Evolutionary conservation across 1,140 invertebrate species (phyloP).

Genomic region (Aricia agestis): DNA sequence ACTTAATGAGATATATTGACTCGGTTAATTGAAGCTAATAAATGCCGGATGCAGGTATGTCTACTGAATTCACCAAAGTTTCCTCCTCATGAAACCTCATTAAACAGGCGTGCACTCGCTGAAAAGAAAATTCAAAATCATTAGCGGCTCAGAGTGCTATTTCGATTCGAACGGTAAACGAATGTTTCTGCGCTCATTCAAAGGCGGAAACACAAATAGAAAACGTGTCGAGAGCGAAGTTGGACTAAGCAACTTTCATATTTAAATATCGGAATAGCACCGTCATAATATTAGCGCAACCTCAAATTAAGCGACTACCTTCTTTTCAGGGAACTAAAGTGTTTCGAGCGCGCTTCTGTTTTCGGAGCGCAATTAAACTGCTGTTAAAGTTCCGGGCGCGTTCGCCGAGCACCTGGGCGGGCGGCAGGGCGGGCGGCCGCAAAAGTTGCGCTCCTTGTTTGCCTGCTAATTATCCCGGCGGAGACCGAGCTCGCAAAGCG

Average conservation of each 20-base stretch:
- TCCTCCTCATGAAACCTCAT: not conserved
- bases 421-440: constrained; percentile 31
- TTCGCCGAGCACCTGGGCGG: constrained; percentile 65
- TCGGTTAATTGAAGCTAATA: not conserved
- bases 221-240: not conserved
- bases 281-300: constrained; percentile 31
- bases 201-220: not conserved
- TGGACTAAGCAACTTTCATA: constrained; percentile 1
- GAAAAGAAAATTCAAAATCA: constrained; percentile 1
- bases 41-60: not conserved
- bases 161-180: too few species aligned
- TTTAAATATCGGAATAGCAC: not conserved
- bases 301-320: constrained; percentile 57
- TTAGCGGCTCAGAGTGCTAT: not conserved
- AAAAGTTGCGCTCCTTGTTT: constrained; percentile 70
- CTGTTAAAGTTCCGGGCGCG: constrained; percentile 73
- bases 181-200: not conserved
- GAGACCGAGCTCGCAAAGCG: constrained; percentile 58
- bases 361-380: constrained; percentile 74
- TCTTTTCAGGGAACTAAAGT: constrained; percentile 69
- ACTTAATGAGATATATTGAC: not conserved
- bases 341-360: constrained; percentile 70
- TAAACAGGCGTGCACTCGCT: not conserved
- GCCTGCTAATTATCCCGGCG: constrained; percentile 73
- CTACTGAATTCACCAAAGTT: not conserved